Evolutionary conservation across 2,113 vertebrate species (phyloP), one percentile per base, ranked within the genome.

Genomic region (Nannobrachium achirus): DNA sequence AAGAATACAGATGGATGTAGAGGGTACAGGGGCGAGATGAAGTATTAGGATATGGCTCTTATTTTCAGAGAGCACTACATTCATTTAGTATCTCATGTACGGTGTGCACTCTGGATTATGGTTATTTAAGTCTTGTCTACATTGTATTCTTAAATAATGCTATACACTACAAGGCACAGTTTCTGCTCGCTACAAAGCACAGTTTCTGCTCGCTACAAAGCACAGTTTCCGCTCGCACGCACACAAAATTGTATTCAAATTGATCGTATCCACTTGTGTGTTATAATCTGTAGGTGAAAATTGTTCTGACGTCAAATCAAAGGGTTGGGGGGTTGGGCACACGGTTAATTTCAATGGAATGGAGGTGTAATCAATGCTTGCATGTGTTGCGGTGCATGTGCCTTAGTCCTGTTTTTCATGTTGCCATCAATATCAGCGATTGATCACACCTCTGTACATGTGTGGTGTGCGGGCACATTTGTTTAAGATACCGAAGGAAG

Each of bases 1-100:
- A 65, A 71, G 93, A 88, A 86, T 58, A 65, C 56, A 66, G 49
- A 70, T 48, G 48, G 25, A 63, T 70, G 56, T 6, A 14, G 15
- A 55, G 25, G 2, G 61, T 62, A 63, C 62, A 6, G 14, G 46
- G 16, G 56, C 39, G 6, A 58, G 62, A 62, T 61, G 1, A 65
- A 44, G 15, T 48, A 16, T 51, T 33, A 44, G 15, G 25, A 8
- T 14, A 42, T 9, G n/a, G 16, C 55, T 19, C 18, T 15, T 33
- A 10, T 19, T 10, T 14, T 42, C n/a, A 42, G 49, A 10, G 48
- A 25, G 6, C 58, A 20, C 8, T 57, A 9, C 39, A 11, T 57
- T 39, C 11, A 57, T 13, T 14, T 14, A 14, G 11, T 9, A 9
- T 13, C 42, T 44, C 8, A 44, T 44, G 42, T 44, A 44, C 8